These are phyloP conservation scores for Orestias chungarensis DNA, from an alignment of 2,797 vertebrate species.

Conservation along the genomic window DNA sequence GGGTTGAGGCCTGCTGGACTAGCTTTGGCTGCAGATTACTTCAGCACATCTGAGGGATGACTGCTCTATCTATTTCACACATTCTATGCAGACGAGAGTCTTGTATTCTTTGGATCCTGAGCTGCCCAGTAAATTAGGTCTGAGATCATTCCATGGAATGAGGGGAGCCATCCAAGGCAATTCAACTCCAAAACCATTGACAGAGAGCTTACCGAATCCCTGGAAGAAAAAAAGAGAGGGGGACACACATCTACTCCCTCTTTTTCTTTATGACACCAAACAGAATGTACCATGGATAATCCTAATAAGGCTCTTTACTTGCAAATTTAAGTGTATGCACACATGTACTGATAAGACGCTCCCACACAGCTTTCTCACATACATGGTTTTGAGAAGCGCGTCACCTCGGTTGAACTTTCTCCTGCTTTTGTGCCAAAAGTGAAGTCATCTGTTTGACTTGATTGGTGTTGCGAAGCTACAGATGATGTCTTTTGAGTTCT, in stretches of 20 bases:
- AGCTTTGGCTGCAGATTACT: constrained; percentile 90
- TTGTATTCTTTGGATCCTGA: constrained; percentile 83
- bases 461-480: constrained; percentile 20
- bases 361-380: constrained; percentile 80
- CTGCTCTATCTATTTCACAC: constrained; percentile 86
- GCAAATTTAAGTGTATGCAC: constrained; percentile 78
- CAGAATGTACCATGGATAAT: constrained; percentile 83
- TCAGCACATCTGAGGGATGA: constrained; percentile 90
- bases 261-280: constrained; percentile 79
- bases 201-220: constrained; percentile 81
- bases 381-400: constrained; percentile 64
- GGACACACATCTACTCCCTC: constrained; percentile 69
- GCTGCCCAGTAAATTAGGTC: constrained; percentile 89
- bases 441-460: constrained; percentile 51
- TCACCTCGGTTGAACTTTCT: constrained; percentile 53
- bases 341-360: constrained; percentile 81
- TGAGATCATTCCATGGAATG: constrained; percentile 83
- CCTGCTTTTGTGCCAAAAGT: constrained; percentile 44
- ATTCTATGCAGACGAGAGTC: constrained; percentile 81
- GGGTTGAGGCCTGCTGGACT: constrained; percentile 91
- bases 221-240: constrained; percentile 41
- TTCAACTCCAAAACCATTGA: constrained; percentile 80
- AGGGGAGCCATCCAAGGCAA: constrained; percentile 77
- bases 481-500: constrained; percentile 29
- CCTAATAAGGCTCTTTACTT: constrained; percentile 81